Conservation (phyloP, 92 coral and sea anemone genomes). For the Umimayanthus kanabou region DNA sequence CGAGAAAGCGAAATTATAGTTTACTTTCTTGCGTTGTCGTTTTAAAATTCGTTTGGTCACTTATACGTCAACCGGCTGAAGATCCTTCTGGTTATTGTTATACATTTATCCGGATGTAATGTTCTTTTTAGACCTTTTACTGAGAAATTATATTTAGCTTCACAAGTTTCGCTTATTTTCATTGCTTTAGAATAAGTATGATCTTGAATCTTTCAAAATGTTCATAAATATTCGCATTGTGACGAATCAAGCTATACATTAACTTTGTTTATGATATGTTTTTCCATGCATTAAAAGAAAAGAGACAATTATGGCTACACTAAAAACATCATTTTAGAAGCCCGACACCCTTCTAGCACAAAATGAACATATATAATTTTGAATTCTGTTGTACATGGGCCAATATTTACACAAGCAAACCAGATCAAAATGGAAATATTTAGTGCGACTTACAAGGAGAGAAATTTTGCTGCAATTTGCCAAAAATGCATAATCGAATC, state of each 20-base stretch:
- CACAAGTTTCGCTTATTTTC: not conserved
- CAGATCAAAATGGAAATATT: not conserved
- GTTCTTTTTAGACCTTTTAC: not conserved
- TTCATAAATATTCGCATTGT: not conserved
- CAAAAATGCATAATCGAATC: not conserved
- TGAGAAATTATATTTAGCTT: not conserved
- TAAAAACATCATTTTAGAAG: conserved; percentile 5
- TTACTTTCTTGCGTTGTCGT: not conserved
- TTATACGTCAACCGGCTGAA: not conserved
- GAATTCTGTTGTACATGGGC: not conserved
- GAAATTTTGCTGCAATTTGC: not conserved
- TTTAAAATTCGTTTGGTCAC: not conserved
- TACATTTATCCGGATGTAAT: not conserved
- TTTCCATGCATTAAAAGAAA: not conserved
- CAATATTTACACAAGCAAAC: conserved; percentile 20
- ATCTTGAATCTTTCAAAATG: not conserved
- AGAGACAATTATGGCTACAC: not conserved
- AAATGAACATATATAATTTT: not conserved
- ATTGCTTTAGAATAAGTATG: no score
- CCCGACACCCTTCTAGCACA: not conserved
- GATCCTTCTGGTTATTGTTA: not conserved
- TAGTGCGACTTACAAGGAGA: not conserved
- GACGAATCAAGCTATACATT: not conserved
- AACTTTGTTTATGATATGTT: conserved; percentile 12
- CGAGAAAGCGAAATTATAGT: not conserved